Evolutionary conservation across 2,888 invertebrate species (phyloP).

Genomic region (Ischnus inquisitorius): DNA sequence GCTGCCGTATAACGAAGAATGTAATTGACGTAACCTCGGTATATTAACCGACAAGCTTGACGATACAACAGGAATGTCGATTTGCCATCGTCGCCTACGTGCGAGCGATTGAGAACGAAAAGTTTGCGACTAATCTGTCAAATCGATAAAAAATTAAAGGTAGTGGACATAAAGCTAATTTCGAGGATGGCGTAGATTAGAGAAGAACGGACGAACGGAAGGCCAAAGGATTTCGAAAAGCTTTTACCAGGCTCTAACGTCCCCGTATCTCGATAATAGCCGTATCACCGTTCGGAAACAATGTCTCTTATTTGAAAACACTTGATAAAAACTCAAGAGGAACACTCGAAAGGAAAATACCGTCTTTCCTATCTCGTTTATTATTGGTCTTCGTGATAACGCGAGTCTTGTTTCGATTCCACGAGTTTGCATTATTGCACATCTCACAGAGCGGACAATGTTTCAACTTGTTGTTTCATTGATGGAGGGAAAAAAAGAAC

Average conservation of each 20-base stretch:
- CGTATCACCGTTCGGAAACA: constrained; percentile 41
- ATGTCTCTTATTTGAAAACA: constrained; percentile 19
- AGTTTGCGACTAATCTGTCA: constrained; percentile 44
- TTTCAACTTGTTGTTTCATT: neutral
- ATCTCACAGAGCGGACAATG: neutral
- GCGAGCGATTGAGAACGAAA: constrained; percentile 15
- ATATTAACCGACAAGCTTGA: neutral
- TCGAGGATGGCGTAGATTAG: neutral
- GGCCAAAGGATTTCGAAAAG: constrained; percentile 19
- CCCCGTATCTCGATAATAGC: constrained; percentile 27
- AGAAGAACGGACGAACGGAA: neutral
- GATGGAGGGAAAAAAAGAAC: neutral
- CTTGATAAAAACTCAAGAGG: neutral
- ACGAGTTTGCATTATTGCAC: neutral
- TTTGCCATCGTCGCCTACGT: neutral
- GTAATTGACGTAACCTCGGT: neutral
- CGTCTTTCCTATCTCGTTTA: neutral
- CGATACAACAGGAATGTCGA: neutral
- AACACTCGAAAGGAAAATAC: constrained; percentile 16
- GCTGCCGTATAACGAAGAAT: neutral
- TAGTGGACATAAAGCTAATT: constrained; percentile 7
- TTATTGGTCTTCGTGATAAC: neutral
- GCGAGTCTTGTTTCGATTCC: neutral
- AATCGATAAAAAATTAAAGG: constrained; percentile 33
- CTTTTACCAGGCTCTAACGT: neutral